phyloP scores from a whole-genome alignment of 2,888 invertebrate genomes.

The Phymatocera aterrima region DNA sequence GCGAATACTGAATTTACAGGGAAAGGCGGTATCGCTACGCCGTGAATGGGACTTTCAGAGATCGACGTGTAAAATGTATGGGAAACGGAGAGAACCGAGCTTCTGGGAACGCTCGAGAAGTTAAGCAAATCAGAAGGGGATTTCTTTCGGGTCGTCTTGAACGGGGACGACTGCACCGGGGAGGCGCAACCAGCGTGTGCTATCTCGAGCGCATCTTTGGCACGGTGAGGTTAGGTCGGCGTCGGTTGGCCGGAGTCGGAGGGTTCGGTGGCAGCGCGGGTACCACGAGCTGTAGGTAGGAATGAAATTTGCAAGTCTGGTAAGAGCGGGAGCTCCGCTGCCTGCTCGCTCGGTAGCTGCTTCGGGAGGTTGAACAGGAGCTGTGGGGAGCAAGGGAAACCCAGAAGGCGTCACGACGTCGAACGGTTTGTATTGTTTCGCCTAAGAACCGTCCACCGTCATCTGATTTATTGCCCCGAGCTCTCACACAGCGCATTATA shows the following conservation, averaged over 20 bases:
- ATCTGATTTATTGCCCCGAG: conserved; percentile 25
- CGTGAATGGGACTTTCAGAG: too few species aligned
- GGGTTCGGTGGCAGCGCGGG: conserved; percentile 49
- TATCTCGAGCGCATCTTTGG: conserved; percentile 59
- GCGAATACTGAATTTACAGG: not conserved
- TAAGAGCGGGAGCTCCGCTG: conserved; percentile 58
- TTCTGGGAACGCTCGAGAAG: conserved; percentile 58
- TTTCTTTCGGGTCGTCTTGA: conserved; percentile 49
- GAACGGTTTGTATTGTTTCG: conserved; percentile 47
- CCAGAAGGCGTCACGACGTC: conserved; percentile 46
- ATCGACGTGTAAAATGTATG: conserved; percentile 26
- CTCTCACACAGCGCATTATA: not conserved
- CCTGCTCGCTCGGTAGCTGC: conserved; percentile 20
- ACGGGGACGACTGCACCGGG: conserved; percentile 41
- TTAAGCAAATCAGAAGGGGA: conserved; percentile 65
- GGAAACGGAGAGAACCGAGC: conserved; percentile 37
- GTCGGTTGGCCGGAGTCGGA: conserved; percentile 45
- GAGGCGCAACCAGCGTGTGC: conserved; percentile 34
- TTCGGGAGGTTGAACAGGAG: conserved; percentile 15
- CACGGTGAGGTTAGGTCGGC: conserved; percentile 48
- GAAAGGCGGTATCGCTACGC: too few species aligned
- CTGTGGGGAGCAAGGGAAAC: conserved; percentile 19
- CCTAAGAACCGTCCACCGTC: conserved; percentile 35
- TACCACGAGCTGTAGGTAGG: conserved; percentile 51
- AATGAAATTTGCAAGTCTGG: conserved; percentile 66